Evolutionary conservation across 2,113 vertebrate species (phyloP).

Genomic region (Arvicanthis niloticus): DNA sequence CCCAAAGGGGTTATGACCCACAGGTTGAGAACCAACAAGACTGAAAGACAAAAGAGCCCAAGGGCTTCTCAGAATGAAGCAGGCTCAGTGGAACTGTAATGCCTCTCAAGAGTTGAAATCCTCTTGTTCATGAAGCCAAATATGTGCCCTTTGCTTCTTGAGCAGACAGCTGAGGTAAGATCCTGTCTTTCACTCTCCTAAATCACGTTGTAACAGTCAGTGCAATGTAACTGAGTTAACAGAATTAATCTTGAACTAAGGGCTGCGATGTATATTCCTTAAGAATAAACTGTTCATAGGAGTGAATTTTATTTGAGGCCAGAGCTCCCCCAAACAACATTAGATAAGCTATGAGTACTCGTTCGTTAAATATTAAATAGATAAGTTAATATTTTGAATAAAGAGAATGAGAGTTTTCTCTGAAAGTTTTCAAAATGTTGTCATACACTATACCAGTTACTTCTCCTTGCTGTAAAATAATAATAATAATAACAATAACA

Average conservation of each 20-base stretch:
- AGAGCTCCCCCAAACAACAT: not conserved
- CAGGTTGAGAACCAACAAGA: not conserved
- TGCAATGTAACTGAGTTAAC: not conserved
- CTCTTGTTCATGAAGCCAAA: not conserved
- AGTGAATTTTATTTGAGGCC: too few relatives aligned
- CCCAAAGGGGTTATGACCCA: not conserved
- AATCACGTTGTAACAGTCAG: not conserved
- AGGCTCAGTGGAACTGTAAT: too few relatives aligned
- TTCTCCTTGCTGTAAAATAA: not conserved
- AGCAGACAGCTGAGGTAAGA: not conserved
- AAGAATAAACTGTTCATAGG: not conserved
- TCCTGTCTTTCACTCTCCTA: not conserved
- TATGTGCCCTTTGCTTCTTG: not conserved
- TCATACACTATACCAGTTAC: not conserved
- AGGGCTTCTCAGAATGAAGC: not conserved
- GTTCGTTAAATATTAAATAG: not conserved
- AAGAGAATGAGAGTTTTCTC: not conserved
- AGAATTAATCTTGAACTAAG: not conserved
- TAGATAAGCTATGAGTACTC: not conserved
- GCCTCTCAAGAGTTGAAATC: too few relatives aligned
- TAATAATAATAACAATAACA: not conserved
- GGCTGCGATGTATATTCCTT: not conserved
- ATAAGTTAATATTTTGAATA: not conserved
- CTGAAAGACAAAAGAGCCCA: not conserved
- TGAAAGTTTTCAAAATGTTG: not conserved